Evolutionary conservation across 2,888 invertebrate genomes (phyloP), one percentile per base, ranked within the genome.

Genomic region (Sinohyriopsis cumingii): DNA sequence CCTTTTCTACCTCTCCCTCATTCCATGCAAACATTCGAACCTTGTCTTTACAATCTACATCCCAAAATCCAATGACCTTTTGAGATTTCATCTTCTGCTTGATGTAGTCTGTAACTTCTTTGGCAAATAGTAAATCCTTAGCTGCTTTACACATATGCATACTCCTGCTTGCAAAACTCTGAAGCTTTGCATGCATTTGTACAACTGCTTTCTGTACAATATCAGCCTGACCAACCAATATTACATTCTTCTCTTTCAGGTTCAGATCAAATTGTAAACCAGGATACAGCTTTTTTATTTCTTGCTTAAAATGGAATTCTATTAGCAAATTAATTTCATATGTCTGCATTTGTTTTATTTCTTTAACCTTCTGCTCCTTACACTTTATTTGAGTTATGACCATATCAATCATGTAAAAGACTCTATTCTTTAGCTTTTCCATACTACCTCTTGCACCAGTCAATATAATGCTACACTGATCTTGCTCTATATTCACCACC

Each of bases 51-150:
- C 57, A 22, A 5, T 15, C 20, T 24, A 65, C 63, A 57, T 73
- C 68, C 73, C 73, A 73, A 1, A 73, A 63, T 12, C 68, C 68
- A 28, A 71, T 57, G 19, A 73, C 28, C 20, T 68, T 45, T 20
- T 63, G 54, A 19, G 57, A 54, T n/a, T 28, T 65, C 20, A 71
- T 22, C 28, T 59, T 45, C 25, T 25, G 64, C n/a, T 69, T 71
- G 15, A 74, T 68, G 19, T 68, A 33, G 33, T 33, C 33, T 0
- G 33, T 33, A 33, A 33, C 9, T 33, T 33, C 33, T 9, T 33
- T 33, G 0, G 9, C 9, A 33, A 33, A 9, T 9, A 33, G 33
- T 33, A 33, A 9, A 33, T 33, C 33, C 9, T 1, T 33, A 9
- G 9, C 33, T 33, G 33, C 2, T 33, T 33, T 33, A 33, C 9